Evolutionary conservation across 2,888 invertebrate species (phyloP), one percentile per base, ranked within the genome.

Genomic region (Doris montereyensis): DNA sequence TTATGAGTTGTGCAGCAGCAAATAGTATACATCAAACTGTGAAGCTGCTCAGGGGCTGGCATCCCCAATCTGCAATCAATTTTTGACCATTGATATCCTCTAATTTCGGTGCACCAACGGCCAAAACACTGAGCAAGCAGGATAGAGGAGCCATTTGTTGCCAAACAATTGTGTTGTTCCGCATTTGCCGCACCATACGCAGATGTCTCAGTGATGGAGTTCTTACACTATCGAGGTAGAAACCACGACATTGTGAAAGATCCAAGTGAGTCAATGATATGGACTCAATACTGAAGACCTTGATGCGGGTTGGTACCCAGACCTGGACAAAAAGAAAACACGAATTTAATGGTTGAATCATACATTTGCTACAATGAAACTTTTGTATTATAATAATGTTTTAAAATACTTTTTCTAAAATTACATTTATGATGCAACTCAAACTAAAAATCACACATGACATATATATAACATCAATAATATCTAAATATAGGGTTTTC

Each of bases 241-340:
- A 89, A 30, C 90, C 90, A 26, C 88, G 85, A 79, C 91, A 90
- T 81, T 88, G 88, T 8, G 90, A 89, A 4, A 90, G 85, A 80
- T 91, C 91, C 28, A 91, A 83, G 77, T 88, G 87, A 68, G 86
- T 84, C n/a, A 91, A 76, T 13, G 87, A 86, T 26, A 82, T 81
- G 13, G 89, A 88, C 30, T 81, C 76, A 30, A 90, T 80, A 5
- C 82, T 74, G 84, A 88, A 90, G 26, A 87, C 83, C 26, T 85
- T 81, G 70, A 90, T 84, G 10, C 89, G 88, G 77, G 88, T 88
- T 13, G 90, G 89, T 13, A 89, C 88, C 90, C 90, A 90, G 3
- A 90, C 89, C 82, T 91, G 89, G 17, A 41, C 5, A 41, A 41
- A 41, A 41, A 41, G 17, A 41, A 41, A 41, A 41, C n/a, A n/a